A percentile compares a stretch with the other conserved stretches of the same genome.
Evolutionary conservation across 2,888 invertebrate genomes (phyloP).

Genomic region (Ophraella communa): DNA sequence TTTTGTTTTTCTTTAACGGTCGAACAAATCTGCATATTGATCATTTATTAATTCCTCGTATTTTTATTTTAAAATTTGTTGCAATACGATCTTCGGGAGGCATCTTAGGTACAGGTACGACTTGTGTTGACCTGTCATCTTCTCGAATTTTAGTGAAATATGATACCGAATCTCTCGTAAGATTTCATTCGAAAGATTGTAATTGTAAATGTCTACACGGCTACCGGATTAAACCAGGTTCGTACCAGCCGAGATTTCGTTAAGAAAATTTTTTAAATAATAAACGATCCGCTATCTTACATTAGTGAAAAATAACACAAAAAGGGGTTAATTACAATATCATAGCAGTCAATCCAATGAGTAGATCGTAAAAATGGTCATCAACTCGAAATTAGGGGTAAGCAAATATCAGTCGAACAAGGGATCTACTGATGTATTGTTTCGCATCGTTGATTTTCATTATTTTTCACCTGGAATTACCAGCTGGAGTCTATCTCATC

Average conservation of each 20-base stretch:
- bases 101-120: constrained; percentile 20
- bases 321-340: not conserved
- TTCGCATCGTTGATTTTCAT: constrained; percentile 58
- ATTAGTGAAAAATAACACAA: not conserved
- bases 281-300: no score
- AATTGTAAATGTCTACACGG: constrained; percentile 30
- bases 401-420: constrained; percentile 29
- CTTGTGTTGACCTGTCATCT: constrained; percentile 26
- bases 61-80: constrained; percentile 18
- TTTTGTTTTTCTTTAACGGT: no score
- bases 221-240: constrained; percentile 35
- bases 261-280: not conserved
- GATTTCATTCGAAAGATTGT: constrained; percentile 37
- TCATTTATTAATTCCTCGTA: no score
- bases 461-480: constrained; percentile 60
- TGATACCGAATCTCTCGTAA: constrained; percentile 37
- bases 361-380: constrained; percentile 32
- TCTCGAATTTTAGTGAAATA: constrained; percentile 38
- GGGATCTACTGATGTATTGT: constrained; percentile 50
- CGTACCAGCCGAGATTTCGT: not conserved
- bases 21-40: no score
- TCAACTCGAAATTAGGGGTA: constrained; percentile 34
- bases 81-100: constrained; percentile 34
- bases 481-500: constrained; percentile 58
- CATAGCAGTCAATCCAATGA: not conserved